Conservation (phyloP, 2,797 vertebrate species). For the Chelon labrosus region DNA sequence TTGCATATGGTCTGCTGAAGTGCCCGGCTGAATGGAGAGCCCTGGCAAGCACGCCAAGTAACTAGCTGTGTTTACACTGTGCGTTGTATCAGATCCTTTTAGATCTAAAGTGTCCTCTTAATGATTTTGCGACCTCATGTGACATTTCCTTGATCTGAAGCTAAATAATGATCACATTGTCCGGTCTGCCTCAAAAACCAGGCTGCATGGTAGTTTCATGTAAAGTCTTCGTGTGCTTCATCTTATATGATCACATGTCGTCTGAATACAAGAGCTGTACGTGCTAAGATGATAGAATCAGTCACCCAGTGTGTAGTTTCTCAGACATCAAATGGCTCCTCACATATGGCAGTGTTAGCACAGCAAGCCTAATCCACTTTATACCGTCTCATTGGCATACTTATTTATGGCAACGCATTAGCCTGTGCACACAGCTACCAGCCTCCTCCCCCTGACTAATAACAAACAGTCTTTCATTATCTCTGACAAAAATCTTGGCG, state of each 20-base stretch:
- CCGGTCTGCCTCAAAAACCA: slow-evolving; percentile 2
- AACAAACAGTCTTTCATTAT: slow-evolving; percentile 76
- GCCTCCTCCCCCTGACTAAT: slow-evolving; percentile 60
- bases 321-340: slow-evolving; percentile 59
- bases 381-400: slow-evolving; percentile 65
- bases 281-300: slow-evolving; percentile 23
- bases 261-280: slow-evolving; percentile 19
- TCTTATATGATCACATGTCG: neutral
- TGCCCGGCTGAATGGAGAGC: neutral
- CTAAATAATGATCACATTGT: neutral
- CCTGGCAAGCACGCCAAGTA: neutral
- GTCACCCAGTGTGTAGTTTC: slow-evolving; percentile 20
- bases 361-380: slow-evolving; percentile 74
- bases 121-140: neutral
- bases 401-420: slow-evolving; percentile 79
- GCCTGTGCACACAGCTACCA: slow-evolving; percentile 59
- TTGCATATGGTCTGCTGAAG: neutral
- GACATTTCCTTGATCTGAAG: neutral
- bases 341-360: slow-evolving; percentile 58
- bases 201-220: neutral
- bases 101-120: too few species aligned
- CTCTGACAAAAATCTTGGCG: slow-evolving; percentile 52
- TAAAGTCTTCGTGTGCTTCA: neutral
- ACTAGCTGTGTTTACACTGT: neutral
- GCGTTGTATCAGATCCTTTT: too few species aligned